Percentiles rank a stretch among this genome's conserved stretches.
These are phyloP conservation scores for Natrix natrix DNA, from an alignment of 2,797 vertebrate genomes.

Conservation along the genomic window DNA sequence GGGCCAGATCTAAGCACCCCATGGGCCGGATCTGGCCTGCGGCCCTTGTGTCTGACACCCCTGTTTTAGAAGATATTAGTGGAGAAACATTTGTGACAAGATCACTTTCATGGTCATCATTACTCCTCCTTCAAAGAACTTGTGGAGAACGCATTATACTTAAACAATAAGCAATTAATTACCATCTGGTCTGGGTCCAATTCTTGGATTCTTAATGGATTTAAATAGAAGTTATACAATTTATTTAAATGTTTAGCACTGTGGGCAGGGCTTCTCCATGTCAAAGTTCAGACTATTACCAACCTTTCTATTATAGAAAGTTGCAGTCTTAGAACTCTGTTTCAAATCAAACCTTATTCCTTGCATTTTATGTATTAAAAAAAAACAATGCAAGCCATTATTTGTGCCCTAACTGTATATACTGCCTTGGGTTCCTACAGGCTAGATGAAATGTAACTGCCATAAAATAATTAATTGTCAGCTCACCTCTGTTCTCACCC, in stretches of 20 bases:
- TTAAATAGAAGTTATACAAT: not conserved
- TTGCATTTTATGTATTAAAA: not conserved
- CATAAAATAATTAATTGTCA: not conserved
- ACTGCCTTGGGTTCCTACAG: not conserved
- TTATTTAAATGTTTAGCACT: not conserved
- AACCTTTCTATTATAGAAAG: not conserved
- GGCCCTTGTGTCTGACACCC: too few relatives aligned
- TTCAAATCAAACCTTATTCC: not conserved
- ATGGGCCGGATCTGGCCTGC: too few relatives aligned
- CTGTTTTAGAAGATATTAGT: not conserved
- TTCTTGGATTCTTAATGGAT: not conserved
- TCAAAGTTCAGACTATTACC: not conserved
- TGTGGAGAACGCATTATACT: not conserved
- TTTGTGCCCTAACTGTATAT: not conserved
- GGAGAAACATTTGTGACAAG: not conserved
- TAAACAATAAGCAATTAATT: not conserved
- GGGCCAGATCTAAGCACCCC: too few relatives aligned
- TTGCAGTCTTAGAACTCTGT: constrained; percentile 10
- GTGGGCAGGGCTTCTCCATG: not conserved
- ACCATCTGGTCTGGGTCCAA: not conserved
- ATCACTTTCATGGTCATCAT: not conserved
- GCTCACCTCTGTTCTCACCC: not conserved
- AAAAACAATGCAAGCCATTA: not conserved
- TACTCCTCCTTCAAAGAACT: not conserved
- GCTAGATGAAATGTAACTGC: not conserved